Evolutionary conservation across 2,113 vertebrate genomes (phyloP).

Genomic region (Centropristis striata): DNA sequence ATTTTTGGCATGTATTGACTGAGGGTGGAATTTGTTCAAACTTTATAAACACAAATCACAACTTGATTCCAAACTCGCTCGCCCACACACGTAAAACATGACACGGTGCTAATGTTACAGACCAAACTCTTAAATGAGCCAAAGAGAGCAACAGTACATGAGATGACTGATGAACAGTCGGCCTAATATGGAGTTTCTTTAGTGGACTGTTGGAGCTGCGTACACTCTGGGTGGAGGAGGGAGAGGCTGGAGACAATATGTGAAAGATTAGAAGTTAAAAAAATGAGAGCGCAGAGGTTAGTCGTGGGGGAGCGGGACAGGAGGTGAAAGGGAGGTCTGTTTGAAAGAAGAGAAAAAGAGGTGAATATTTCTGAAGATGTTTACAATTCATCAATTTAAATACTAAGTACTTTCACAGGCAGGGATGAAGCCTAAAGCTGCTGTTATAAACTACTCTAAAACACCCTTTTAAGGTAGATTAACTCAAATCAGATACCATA

Average conservation of each 20-base stretch:
- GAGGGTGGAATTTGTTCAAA: conserved; percentile 61
- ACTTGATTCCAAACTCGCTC: conserved; percentile 51
- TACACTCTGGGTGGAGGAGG: conserved; percentile 20
- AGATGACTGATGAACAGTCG: conserved; percentile 67
- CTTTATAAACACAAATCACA: conserved; percentile 73
- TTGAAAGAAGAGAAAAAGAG: conserved; percentile 67
- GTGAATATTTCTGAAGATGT: conserved; percentile 72
- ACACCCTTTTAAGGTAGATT: conserved; percentile 59
- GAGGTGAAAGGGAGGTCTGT: conserved; percentile 74
- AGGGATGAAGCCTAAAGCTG: conserved; percentile 26
- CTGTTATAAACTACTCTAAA: conserved; percentile 44
- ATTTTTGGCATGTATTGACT: conserved; percentile 66
- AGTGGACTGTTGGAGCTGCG: conserved; percentile 48
- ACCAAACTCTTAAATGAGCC: conserved; percentile 68
- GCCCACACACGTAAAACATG: conserved; percentile 70
- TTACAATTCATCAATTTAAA: conserved; percentile 72
- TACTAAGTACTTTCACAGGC: conserved; percentile 56
- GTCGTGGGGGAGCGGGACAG: conserved; percentile 84
- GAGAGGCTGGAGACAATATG: conserved; percentile 53
- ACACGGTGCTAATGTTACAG: conserved; percentile 69
- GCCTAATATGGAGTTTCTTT: conserved; percentile 63
- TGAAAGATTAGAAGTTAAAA: conserved; percentile 62
- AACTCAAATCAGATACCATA: conserved; percentile 34
- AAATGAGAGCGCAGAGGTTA: conserved; percentile 84
- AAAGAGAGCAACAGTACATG: conserved; percentile 60